Evolutionary conservation across 2,888 invertebrate genomes (phyloP).

Genomic region (Hartigia nigra): DNA sequence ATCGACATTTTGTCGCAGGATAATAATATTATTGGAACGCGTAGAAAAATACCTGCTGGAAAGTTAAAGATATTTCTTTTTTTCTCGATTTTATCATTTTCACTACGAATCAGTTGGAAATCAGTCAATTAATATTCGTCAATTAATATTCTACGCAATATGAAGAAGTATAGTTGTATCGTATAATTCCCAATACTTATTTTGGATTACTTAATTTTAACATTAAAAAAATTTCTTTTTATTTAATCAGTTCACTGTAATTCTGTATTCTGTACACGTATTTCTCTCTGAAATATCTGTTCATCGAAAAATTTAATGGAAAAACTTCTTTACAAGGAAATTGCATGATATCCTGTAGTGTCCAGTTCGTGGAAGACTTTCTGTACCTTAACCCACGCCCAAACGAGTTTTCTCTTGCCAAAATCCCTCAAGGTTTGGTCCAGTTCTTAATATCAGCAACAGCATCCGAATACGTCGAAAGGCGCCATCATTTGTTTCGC

Average conservation of each 20-base stretch:
- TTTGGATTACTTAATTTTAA: background rate
- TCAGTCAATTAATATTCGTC: background rate
- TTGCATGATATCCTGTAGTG: background rate
- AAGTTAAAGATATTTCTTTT: background rate
- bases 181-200: background rate
- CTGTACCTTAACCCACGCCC: background rate
- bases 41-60: background rate
- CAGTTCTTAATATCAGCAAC: slow-evolving; percentile 14
- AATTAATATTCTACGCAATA: background rate
- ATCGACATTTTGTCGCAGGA: background rate
- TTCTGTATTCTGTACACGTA: background rate
- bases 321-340: background rate
- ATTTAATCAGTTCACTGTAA: background rate
- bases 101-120: background rate
- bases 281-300: background rate
- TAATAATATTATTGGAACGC: background rate
- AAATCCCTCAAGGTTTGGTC: slow-evolving; percentile 21
- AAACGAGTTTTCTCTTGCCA: slow-evolving; percentile 19
- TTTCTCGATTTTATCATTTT: background rate
- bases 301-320: background rate
- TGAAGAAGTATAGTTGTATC: too few relatives aligned
- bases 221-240: background rate
- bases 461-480: background rate
- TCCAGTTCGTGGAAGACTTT: background rate
- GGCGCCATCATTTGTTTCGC: background rate